A percentile compares a stretch with the other conserved stretches of the same genome.
These are phyloP conservation scores for Neuroscelio doddi DNA, from an alignment of 2,888 invertebrate genomes.

Conservation along the genomic window DNA sequence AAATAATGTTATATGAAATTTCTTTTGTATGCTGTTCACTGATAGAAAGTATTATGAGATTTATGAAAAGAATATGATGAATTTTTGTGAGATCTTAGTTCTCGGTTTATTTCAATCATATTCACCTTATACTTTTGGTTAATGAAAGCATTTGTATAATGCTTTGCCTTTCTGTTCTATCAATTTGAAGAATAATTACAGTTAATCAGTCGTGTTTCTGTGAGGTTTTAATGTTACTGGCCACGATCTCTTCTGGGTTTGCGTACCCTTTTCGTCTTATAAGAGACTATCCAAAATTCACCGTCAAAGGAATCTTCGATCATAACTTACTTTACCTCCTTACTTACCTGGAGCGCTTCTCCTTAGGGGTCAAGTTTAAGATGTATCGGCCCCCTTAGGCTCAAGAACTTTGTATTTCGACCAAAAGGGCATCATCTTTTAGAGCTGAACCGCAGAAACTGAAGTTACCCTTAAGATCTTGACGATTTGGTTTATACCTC, in stretches of 20 bases:
- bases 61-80: no score
- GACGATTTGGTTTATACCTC: slow-evolving; percentile 59
- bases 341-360: slow-evolving; percentile 52
- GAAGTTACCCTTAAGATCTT: slow-evolving; percentile 57
- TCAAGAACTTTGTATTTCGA: slow-evolving; percentile 63
- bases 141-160: no score
- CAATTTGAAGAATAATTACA: slow-evolving; percentile 39
- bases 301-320: slow-evolving; percentile 47
- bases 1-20: no score
- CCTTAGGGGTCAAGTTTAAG: slow-evolving; percentile 65
- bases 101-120: no score
- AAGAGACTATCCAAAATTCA: slow-evolving; percentile 28
- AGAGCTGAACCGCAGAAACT: slow-evolving; percentile 57
- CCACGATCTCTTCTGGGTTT: slow-evolving; percentile 7
- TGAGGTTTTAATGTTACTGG: slow-evolving; percentile 13
- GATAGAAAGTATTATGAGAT: no score
- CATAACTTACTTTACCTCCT: slow-evolving; percentile 44
- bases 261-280: slow-evolving; percentile 23
- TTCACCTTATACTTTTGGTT: no score
- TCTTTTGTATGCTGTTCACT: no score
- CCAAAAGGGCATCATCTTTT: slow-evolving; percentile 47
- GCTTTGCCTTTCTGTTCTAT: slow-evolving; percentile 20
- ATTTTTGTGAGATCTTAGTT: no score
- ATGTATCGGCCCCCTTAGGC: slow-evolving; percentile 62
- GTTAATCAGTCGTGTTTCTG: slow-evolving; percentile 42